Evolutionary conservation across 2,888 invertebrate genomes (phyloP).

Genomic region (Trissolcus brochymenae): DNA sequence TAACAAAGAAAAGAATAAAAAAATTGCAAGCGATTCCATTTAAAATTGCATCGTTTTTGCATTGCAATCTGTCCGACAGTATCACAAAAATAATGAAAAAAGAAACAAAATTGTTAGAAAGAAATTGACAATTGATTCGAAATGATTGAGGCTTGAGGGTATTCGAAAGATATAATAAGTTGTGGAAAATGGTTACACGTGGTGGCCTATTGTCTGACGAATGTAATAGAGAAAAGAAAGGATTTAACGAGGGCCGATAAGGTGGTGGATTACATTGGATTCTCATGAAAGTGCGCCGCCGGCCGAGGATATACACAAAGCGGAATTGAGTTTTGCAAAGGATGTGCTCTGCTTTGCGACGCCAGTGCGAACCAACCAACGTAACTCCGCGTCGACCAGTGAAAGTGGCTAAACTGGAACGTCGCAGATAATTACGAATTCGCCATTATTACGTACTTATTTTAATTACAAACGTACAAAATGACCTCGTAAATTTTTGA

Average conservation of each 20-base stretch:
- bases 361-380: conserved; percentile 60
- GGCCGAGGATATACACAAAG: conserved; percentile 31
- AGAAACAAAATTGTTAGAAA: too few species aligned
- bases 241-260: conserved; percentile 36
- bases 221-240: conserved; percentile 14
- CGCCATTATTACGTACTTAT: conserved; percentile 53
- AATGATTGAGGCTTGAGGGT: too few species aligned
- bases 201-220: background rate
- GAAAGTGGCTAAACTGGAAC: conserved; percentile 69
- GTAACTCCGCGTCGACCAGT: conserved; percentile 74
- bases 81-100: too few species aligned
- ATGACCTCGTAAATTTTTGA: conserved; percentile 36
- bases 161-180: too few species aligned
- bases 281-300: conserved; percentile 54
- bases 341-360: conserved; percentile 21
- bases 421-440: conserved; percentile 53
- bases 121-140: too few species aligned
- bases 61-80: too few species aligned
- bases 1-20: too few species aligned
- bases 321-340: conserved; percentile 38
- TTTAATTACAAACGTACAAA: conserved; percentile 49
- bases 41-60: too few species aligned
- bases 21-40: too few species aligned
- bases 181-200: too few species aligned
- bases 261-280: conserved; percentile 51